A percentile compares a stretch with the other conserved stretches of the same genome.
Conservation (phyloP, 2,113 vertebrate species). For the Corydoras sp. region DNA sequence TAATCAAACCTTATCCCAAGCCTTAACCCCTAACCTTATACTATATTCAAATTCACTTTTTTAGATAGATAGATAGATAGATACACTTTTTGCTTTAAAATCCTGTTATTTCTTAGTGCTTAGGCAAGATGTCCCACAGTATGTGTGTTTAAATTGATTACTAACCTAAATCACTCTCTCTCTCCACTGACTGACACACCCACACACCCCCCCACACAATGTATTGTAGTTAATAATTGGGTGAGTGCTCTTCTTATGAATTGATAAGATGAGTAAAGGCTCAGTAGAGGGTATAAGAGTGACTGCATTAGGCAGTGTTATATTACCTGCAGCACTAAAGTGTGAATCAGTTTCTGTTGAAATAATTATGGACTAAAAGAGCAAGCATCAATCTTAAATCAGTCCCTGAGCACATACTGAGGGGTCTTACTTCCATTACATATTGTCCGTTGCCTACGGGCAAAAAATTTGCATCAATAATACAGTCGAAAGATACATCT, state of each 20-base stretch:
- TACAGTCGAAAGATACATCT: constrained; percentile 76
- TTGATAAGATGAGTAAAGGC: constrained; percentile 63
- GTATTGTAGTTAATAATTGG: constrained; percentile 64
- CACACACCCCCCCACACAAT: constrained; percentile 33
- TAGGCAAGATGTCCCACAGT: no score
- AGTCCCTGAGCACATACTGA: constrained; percentile 59
- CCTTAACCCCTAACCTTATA: no score
- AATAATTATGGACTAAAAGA: constrained; percentile 78
- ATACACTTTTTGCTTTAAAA: no score
- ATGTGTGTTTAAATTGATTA: no score
- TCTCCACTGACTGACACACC: not conserved
- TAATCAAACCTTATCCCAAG: no score
- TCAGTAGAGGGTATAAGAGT: constrained; percentile 57
- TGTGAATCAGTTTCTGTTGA: constrained; percentile 68
- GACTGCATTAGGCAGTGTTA: constrained; percentile 60
- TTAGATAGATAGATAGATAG: no score
- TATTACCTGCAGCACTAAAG: constrained; percentile 65
- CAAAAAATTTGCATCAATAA: constrained; percentile 76
- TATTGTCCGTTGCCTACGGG: constrained; percentile 70
- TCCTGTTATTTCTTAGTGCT: no score
- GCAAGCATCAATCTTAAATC: constrained; percentile 72
- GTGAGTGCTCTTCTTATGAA: constrained; percentile 60
- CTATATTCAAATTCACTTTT: no score
- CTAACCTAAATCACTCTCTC: no score
- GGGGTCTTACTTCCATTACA: constrained; percentile 67